Percentiles rank a stretch among this genome's conserved stretches.
phyloP scores from a whole-genome alignment of 2,113 vertebrate species.

The Lutjanus erythropterus region DNA sequence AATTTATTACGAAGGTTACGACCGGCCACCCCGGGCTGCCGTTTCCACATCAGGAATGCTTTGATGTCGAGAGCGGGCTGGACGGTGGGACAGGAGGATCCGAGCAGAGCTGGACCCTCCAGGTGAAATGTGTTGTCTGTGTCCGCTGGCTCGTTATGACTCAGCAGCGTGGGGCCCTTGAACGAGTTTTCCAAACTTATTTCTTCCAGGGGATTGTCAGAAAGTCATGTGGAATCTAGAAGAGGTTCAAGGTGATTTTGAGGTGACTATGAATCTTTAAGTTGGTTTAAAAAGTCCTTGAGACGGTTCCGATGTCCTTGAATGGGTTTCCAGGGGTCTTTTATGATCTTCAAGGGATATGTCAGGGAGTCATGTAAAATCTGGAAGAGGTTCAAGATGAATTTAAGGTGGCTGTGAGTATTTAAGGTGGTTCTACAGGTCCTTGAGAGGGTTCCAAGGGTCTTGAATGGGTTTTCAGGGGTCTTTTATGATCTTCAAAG shows the following conservation, averaged over 20 bases:
- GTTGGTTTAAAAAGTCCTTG: not conserved
- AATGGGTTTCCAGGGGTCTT: slow-evolving; percentile 2
- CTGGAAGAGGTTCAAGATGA: not conserved
- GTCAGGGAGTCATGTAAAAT: not conserved
- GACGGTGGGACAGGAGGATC: slow-evolving; percentile 70
- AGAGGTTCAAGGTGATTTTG: not conserved
- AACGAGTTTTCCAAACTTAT: not conserved
- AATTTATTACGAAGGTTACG: slow-evolving; percentile 89
- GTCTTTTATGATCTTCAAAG: not conserved
- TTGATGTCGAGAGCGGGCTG: slow-evolving; percentile 85
- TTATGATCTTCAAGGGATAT: not conserved
- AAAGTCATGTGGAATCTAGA: not conserved
- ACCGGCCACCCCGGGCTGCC: slow-evolving; percentile 83
- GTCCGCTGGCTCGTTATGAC: slow-evolving; percentile 48
- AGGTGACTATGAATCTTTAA: not conserved
- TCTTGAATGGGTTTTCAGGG: slow-evolving; percentile 13
- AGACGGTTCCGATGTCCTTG: slow-evolving; percentile 16
- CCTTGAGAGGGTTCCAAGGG: not conserved
- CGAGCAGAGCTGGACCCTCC: slow-evolving; percentile 45
- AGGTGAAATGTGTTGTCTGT: slow-evolving; percentile 75
- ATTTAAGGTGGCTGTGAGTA: not conserved
- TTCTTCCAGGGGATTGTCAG: not conserved
- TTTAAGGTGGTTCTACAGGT: not conserved
- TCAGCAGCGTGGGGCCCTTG: slow-evolving; percentile 4
- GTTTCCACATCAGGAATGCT: slow-evolving; percentile 88